A percentile compares a stretch with the other conserved stretches of the same genome.
Evolutionary conservation across 2,888 invertebrate genomes (phyloP).

Genomic region (Xestia c-nigrum): DNA sequence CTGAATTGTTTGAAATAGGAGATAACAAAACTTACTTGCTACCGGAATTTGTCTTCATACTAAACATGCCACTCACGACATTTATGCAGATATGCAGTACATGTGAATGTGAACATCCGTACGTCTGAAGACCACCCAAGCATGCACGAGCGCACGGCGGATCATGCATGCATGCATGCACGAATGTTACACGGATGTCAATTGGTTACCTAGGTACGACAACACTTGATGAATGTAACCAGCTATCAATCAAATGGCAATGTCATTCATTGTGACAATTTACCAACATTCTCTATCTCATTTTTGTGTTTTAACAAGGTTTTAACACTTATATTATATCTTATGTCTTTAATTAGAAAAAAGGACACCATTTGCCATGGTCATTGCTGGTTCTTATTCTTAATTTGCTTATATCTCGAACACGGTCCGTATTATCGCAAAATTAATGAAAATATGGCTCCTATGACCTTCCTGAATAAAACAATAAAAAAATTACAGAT

Average conservation of each 20-base stretch:
- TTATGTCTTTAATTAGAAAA: too few relatives aligned
- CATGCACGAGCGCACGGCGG: slow-evolving; percentile 38
- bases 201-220: slow-evolving; percentile 7
- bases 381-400: too few relatives aligned
- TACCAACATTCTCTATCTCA: too few relatives aligned
- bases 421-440: too few relatives aligned
- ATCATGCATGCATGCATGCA: slow-evolving; percentile 35
- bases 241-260: neutral
- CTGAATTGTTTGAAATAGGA: neutral
- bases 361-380: too few relatives aligned
- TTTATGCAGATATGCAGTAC: slow-evolving; percentile 1
- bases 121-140: slow-evolving; percentile 38
- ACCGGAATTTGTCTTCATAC: neutral
- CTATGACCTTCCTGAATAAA: too few relatives aligned
- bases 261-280: neutral
- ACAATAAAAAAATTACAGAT: too few relatives aligned
- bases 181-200: slow-evolving; percentile 25
- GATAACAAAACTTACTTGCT: neutral
- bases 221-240: neutral
- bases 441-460: too few relatives aligned
- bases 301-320: too few relatives aligned
- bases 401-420: too few relatives aligned
- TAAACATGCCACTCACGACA: neutral
- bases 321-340: too few relatives aligned
- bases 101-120: slow-evolving; percentile 13